These are phyloP conservation scores for Nyctereutes procyonoides DNA, from an alignment of 2,113 vertebrate species.

Conservation along the genomic window DNA sequence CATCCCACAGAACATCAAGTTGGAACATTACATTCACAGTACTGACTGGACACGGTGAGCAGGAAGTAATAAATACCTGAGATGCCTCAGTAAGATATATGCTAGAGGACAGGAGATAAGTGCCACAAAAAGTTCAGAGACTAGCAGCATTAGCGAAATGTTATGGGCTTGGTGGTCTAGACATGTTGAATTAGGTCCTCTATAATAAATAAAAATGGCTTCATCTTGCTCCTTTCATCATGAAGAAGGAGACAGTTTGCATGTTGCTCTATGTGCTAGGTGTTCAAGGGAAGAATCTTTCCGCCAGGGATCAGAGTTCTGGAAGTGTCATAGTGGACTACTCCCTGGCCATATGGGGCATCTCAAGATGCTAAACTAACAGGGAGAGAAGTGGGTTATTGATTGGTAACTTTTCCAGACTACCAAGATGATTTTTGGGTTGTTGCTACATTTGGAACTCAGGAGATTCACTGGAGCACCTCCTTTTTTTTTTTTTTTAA, in stretches of 20 bases:
- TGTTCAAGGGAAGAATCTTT: conserved; percentile 24
- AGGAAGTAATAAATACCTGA: conserved; percentile 26
- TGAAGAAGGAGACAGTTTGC: background rate
- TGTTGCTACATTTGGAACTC: background rate
- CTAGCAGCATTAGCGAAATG: background rate
- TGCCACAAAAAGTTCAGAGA: background rate
- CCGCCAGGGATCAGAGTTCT: background rate
- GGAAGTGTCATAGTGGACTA: background rate
- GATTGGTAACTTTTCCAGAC: background rate
- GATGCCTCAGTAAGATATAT: background rate
- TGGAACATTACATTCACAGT: background rate
- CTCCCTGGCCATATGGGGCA: background rate
- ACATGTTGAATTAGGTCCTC: background rate
- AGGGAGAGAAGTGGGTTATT: background rate
- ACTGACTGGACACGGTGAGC: conserved; percentile 5
- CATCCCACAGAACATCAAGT: conserved; percentile 35
- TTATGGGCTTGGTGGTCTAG: background rate
- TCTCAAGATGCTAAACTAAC: conserved; percentile 4
- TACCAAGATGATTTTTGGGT: background rate
- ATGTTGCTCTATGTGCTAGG: background rate
- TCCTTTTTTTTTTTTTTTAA: background rate
- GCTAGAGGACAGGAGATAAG: background rate
- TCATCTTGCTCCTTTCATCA: background rate
- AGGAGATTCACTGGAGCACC: background rate
- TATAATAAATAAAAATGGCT: background rate